These are phyloP conservation scores for Venusia cambrica DNA, from an alignment of 2,888 invertebrate species.

Conservation along the genomic window DNA sequence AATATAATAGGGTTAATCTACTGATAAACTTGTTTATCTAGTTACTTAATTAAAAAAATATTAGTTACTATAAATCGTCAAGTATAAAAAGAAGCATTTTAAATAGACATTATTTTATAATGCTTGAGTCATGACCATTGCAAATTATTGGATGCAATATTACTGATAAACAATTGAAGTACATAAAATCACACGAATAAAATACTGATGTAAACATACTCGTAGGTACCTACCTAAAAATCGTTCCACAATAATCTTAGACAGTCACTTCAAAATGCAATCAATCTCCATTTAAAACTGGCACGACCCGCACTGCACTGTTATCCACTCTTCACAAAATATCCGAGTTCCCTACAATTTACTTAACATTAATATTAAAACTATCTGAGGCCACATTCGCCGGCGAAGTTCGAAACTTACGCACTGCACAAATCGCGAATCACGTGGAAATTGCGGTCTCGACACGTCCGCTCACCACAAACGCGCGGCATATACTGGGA, in stretches of 20 bases:
- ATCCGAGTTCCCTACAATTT: conserved; percentile 8
- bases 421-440: conserved; percentile 39
- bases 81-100: no score
- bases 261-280: conserved; percentile 9
- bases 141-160: no score
- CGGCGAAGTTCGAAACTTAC: conserved; percentile 39
- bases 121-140: no score
- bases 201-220: background rate
- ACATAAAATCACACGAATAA: no score
- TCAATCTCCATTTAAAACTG: conserved; percentile 8
- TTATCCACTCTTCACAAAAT: conserved; percentile 16
- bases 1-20: no score
- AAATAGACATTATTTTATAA: no score
- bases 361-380: conserved; percentile 21
- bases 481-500: conserved; percentile 64
- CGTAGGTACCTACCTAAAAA: conserved; percentile 6
- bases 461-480: conserved; percentile 47
- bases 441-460: conserved; percentile 35
- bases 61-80: no score
- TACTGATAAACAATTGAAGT: no score
- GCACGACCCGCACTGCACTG: conserved; percentile 16
- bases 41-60: no score
- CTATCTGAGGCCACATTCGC: conserved; percentile 7
- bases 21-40: no score
- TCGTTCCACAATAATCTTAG: conserved; percentile 1